Evolutionary conservation across 2,113 vertebrate genomes (phyloP).

Genomic region (Heliornis fulica): DNA sequence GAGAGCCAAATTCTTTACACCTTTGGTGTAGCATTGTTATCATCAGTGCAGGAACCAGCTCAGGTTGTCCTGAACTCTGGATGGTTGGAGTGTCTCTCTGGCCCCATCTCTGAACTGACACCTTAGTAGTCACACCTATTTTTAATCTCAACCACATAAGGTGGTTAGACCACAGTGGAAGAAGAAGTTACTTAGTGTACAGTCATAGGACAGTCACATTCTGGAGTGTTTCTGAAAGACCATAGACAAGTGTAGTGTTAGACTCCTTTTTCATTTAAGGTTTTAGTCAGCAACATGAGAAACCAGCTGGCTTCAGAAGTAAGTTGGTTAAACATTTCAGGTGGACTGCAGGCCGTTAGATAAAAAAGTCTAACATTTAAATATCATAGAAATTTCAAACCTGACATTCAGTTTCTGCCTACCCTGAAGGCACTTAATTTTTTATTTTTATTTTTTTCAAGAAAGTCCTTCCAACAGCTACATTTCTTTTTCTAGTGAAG

Average conservation of each 20-base stretch:
- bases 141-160: not conserved
- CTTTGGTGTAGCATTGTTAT: not conserved
- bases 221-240: not conserved
- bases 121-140: not conserved
- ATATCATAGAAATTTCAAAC: not conserved
- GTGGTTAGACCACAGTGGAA: not conserved
- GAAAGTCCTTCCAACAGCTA: not conserved
- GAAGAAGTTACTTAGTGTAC: not conserved
- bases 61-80: not conserved
- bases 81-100: not conserved
- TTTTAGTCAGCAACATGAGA: not conserved
- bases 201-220: not conserved
- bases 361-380: not conserved
- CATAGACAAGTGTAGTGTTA: not conserved
- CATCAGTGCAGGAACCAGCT: not conserved
- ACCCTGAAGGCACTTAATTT: not conserved
- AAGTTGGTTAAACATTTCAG: not conserved
- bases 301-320: not conserved
- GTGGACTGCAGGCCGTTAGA: not conserved
- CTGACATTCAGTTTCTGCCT: not conserved
- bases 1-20: not conserved
- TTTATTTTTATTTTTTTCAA: not conserved
- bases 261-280: not conserved
- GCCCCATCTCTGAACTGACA: accelerated
- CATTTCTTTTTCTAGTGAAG: not conserved